phyloP scores from a whole-genome alignment of 2,797 vertebrate genomes.

The Clarias laeviceps region DNA sequence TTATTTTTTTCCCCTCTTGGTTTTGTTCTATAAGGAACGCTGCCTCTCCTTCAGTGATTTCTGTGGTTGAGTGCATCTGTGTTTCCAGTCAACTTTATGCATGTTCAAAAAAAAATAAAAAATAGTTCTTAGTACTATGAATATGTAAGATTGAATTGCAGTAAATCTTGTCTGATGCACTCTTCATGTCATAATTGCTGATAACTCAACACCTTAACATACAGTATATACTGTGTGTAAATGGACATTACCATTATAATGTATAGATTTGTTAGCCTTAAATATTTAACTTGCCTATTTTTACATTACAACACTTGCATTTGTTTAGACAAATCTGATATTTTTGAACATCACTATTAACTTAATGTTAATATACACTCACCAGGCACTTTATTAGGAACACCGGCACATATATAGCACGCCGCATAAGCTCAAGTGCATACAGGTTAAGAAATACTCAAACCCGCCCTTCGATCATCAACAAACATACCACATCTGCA shows the following conservation, averaged over 20 bases:
- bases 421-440: not conserved
- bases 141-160: not conserved
- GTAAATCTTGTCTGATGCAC: not conserved
- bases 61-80: not conserved
- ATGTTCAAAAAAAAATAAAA: not conserved
- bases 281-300: too few species aligned
- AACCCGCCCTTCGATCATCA: not conserved
- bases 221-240: too few species aligned
- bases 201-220: not conserved
- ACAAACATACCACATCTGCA: not conserved
- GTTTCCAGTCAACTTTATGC: not conserved
- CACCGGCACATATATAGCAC: not conserved
- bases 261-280: too few species aligned
- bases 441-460: not conserved
- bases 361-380: not conserved
- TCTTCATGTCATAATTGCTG: not conserved
- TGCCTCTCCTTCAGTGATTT: constrained; percentile 49
- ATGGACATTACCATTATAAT: not conserved
- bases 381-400: not conserved
- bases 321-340: not conserved
- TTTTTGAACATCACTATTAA: not conserved
- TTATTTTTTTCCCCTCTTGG: not conserved
- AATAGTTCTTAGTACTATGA: not conserved
- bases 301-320: too few species aligned
- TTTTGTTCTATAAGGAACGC: constrained; percentile 18